Evolutionary conservation across 2,797 vertebrate genomes (phyloP), one percentile per base, ranked within the genome.

Genomic region (Salmo trutta): DNA sequence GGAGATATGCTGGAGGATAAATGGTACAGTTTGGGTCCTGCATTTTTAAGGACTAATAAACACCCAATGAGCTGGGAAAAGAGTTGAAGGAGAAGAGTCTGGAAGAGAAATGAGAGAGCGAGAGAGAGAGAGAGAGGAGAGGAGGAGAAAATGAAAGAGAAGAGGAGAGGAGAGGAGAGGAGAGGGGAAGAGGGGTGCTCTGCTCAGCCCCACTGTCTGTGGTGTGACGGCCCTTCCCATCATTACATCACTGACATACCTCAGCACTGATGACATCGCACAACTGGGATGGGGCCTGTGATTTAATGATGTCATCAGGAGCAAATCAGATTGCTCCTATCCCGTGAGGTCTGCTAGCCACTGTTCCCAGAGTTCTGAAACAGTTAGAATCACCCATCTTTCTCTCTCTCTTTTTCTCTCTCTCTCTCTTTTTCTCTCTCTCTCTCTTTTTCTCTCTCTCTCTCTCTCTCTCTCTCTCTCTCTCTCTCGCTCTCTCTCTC

Each of bases 191-290:
- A 41, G 73, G 79, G 83, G 53, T 75, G 76, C 77, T 75, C 86
- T 87, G 16, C 17, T 4, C 15, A 17, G 56, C n/a, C 29, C 2
- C 80, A 83, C 82, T 17, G 76, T 78, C 81, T 81, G 80, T 83
- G 81, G 41, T 47, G 41, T 47, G 41, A 73, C 33, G 81, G 74
- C 79, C 90, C 90, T 91, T 91, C 87, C 88, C 87, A 87, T 85
- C 88, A 93, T 94, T 90, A 93, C 93, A 88, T 94, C 93, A 93
- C 89, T 91, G 84, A 88, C 88, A 94, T 93, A 88, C 88, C 89
- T 93, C 81, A 27, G 88, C 87, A 87, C 91, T 93, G 93, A 94
- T 93, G 92, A 91, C 91, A 93, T 91, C n/a, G 80, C 78, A 85
- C 86, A 81, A 87, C 76, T 80, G 83, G 84, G 75, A 73, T 51